A percentile compares a stretch with the other conserved stretches of the same genome.
Conservation (phyloP, 1,140 invertebrate genomes). For the Whitmania pigra region DNA sequence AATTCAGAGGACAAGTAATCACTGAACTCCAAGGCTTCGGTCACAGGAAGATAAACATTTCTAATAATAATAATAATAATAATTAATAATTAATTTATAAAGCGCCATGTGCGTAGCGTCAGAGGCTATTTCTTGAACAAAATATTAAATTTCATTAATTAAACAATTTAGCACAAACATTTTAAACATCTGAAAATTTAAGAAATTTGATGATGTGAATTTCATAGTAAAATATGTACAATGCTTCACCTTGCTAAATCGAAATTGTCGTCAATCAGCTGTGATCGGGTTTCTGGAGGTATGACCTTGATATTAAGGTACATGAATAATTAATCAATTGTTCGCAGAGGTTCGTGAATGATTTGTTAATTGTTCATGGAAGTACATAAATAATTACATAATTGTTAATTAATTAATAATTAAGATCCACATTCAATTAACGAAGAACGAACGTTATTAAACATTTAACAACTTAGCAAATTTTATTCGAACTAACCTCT, state of each 20-base stretch:
- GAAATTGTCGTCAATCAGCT: constrained; percentile 5
- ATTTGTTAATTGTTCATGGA: no score
- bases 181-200: not conserved
- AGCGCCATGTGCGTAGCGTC: no score
- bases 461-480: no score
- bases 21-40: constrained; percentile 11
- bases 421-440: no score
- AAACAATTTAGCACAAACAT: not conserved
- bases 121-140: constrained; percentile 1
- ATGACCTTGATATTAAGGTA: not conserved
- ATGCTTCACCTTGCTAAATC: constrained; percentile 3
- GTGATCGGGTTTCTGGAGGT: not conserved
- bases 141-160: not conserved
- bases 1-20: constrained; percentile 6
- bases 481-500: no score
- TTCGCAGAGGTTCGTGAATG: no score
- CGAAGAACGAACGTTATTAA: not conserved
- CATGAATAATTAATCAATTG: not conserved
- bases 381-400: no score
- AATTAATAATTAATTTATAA: no score
- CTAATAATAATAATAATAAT: no score
- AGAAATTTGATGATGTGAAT: not conserved
- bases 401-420: no score
- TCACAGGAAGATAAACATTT: constrained; percentile 11
- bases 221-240: not conserved